Base-by-base conservation (phyloP, 2,888 invertebrate genomes). In the Lasioglossum malachurum region DNA sequence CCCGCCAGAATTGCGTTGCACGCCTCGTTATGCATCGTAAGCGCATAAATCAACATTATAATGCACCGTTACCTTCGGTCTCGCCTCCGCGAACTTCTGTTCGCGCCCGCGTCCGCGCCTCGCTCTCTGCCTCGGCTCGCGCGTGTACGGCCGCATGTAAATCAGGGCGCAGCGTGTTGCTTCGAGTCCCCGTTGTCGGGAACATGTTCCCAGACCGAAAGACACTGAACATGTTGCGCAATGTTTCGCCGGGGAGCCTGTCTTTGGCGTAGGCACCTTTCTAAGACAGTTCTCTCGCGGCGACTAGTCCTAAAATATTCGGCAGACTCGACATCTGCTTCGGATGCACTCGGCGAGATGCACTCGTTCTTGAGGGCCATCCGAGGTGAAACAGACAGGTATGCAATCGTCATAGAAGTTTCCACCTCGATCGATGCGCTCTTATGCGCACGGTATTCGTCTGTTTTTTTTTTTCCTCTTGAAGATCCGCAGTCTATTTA, bases 11-110 rank as follows among this genome's bases (percentile, higher is more conserved):
- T 88, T 83, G 76, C 75, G 73, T 78, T 76, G 75, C 75, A 83
- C 83, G 83, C 81, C 88, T 88, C 81, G 88, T 88, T 88, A 88
- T 80, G 83, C 88, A 88, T 85, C 64, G 81, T 88, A 85, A 83
- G 79, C 83, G 74, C 69, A 86, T 85, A 88, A 88, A 88, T 88
- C 88, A 88, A 88, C 83, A 77, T 88, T 86, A 88, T 85, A 79
- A 83, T 83, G 81, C 88, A 75, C 77, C 88, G 85, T 81, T 86
- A 83, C 85, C 85, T 88, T 80, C 67, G 38, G 49, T 49, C 69
- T 72, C 75, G 80, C 27, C 75, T 75, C 69, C 53, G 73, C 67
- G 75, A 84, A 88, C 78, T 88, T 88, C 84, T 87, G 88, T 82
- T 84, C 60, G 44, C 77, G 23, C 41, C 57, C 57, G 53, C 53